Evolutionary conservation across 2,888 invertebrate species (phyloP).

Genomic region (Anticlea derivata): DNA sequence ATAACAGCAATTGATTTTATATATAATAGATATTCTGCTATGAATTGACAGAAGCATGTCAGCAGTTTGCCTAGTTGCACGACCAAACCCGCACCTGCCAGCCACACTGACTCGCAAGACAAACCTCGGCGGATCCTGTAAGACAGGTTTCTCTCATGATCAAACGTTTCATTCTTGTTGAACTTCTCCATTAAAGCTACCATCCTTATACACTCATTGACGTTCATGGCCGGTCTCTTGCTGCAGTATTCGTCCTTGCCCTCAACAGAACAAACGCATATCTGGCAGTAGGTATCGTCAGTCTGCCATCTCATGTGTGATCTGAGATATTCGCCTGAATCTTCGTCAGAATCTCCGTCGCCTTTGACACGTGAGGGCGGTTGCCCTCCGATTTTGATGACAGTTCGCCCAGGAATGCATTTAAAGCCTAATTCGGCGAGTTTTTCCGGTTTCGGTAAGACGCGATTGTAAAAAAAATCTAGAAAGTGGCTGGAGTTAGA

Average conservation of each 20-base stretch:
- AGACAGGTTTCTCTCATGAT: conserved; percentile 52
- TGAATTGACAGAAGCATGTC: too few relatives aligned
- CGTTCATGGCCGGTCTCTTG: conserved; percentile 58
- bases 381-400: conserved; percentile 46
- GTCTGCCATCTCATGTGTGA: conserved; percentile 52
- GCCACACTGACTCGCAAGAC: conserved; percentile 45
- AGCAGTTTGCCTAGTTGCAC: too few relatives aligned
- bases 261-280: conserved; percentile 65
- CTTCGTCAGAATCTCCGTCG: conserved; percentile 14
- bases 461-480: conserved; percentile 59
- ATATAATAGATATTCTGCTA: too few relatives aligned
- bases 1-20: too few relatives aligned
- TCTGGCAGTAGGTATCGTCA: conserved; percentile 54
- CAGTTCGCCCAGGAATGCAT: conserved; percentile 68
- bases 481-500: conserved; percentile 38
- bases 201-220: conserved; percentile 68
- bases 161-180: conserved; percentile 46
- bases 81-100: conserved; percentile 27
- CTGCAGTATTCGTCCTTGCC: conserved; percentile 64
- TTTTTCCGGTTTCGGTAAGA: conserved; percentile 41
- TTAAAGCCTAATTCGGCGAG: conserved; percentile 38
- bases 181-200: conserved; percentile 39
- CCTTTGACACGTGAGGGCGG: neutral
- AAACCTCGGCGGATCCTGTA: conserved; percentile 63
- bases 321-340: conserved; percentile 39